Evolutionary conservation across 2,888 invertebrate species (phyloP), one percentile per base, ranked within the genome.

Genomic region (Lepidochrysops patricia): DNA sequence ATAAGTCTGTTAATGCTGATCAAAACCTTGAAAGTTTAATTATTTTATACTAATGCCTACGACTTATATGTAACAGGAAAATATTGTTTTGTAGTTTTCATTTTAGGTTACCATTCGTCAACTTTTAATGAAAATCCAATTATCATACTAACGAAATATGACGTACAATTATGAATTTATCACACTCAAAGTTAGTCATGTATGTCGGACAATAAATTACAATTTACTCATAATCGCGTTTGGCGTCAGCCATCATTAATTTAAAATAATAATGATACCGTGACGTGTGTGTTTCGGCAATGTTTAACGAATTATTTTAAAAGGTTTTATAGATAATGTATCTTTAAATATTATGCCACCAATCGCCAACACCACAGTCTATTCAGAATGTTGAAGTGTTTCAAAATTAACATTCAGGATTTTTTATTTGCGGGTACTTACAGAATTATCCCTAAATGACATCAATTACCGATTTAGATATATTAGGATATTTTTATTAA

Each of bases 221-320:
- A 43, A 43, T 52, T 52, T 7, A 15, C 13, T 26, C 3, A 52
- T 50, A 13, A 27, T 27, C 52, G 13, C 52, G 26, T 13, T 15
- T 52, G 52, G 26, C 7, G 52, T 50, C 27, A 50, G 12, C 26
- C 26, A 15, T 52, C 52, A 52, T 52, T 52, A 52, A 52, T 52
- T 27, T 52, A 13, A 52, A 26, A 27, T 43, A 43, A 43, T 52
- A 52, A 52, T 27, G 50, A 52, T 27, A 27, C 13, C 52, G 9
- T 52, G 52, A 52, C 52, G 52, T 6, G 52, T 13, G 26, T 13
- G n/a, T 52, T 52, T 27, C 13, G 52, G 4, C 26, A 27, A 27
- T 52, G 13, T 50, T 26, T 4, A 15, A 43, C 43, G 29, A 29
- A 19, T 19, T 37, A 37, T 19, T 43, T 43, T 9, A 19, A 7